A percentile compares a stretch with the other conserved stretches of the same genome.
Conservation (phyloP, 2,888 invertebrate species). For the Rhopalosiphum nymphaeae region DNA sequence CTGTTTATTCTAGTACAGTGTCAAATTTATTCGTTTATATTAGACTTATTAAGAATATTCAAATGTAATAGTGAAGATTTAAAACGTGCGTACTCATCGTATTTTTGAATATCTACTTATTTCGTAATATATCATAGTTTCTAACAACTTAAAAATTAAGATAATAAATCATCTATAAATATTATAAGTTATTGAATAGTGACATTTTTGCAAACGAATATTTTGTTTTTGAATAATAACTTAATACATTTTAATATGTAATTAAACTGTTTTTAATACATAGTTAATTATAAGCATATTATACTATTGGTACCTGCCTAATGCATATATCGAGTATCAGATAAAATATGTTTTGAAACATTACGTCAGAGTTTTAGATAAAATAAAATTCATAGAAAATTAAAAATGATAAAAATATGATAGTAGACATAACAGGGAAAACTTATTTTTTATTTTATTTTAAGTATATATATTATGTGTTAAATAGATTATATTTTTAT, state of each 20-base stretch:
- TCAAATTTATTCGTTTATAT: neutral
- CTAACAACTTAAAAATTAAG: neutral
- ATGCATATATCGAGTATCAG: neutral
- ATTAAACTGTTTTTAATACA: slow-evolving; percentile 39
- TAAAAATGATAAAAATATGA: neutral
- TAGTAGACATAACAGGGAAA: neutral
- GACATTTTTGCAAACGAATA: neutral
- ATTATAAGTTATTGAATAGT: neutral
- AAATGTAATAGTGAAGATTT: neutral
- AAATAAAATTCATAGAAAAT: neutral
- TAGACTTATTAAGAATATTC: neutral
- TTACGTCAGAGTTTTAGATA: neutral
- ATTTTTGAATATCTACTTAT: neutral
- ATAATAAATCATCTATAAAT: neutral
- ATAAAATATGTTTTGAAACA: slow-evolving; percentile 17
- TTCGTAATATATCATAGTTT: neutral
- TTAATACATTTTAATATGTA: neutral
- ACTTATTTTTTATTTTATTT: neutral
- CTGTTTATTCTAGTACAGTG: neutral
- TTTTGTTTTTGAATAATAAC: neutral
- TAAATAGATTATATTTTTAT: neutral
- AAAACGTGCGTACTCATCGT: neutral
- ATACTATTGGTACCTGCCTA: neutral
- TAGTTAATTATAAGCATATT: neutral
- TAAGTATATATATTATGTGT: neutral